A percentile compares a stretch with the other conserved stretches of the same genome.
phyloP scores from a whole-genome alignment of 2,113 vertebrate species.

The Cinclus cinclus region DNA sequence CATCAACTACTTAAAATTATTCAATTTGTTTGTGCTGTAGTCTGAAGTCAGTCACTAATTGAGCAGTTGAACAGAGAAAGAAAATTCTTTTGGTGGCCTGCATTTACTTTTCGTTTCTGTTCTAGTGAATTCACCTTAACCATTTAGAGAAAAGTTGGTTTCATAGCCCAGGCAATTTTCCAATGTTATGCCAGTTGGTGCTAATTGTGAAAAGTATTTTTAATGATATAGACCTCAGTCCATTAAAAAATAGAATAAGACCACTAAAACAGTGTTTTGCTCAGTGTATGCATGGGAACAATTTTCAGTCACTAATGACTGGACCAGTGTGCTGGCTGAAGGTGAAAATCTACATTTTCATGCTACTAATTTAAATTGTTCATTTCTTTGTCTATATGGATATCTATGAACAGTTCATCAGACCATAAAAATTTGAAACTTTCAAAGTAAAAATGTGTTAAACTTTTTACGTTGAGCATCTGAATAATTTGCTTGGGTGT shows the following conservation, averaged over 20 bases:
- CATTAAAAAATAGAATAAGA: not conserved
- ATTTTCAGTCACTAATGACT: slow-evolving; percentile 48
- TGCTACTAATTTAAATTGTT: not conserved
- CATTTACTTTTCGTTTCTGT: not conserved
- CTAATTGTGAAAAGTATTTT: not conserved
- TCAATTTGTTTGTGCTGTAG: not conserved
- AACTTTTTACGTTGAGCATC: not conserved
- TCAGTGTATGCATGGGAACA: slow-evolving; percentile 13
- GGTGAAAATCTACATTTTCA: not conserved
- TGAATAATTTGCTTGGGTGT: not conserved
- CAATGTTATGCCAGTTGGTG: not conserved
- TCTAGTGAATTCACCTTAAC: not conserved
- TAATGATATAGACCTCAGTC: not conserved
- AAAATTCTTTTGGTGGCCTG: not conserved
- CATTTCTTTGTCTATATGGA: not conserved
- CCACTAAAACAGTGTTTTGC: not conserved
- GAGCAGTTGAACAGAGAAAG: not conserved
- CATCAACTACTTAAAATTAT: not conserved
- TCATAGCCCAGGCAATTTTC: not conserved
- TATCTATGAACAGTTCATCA: not conserved
- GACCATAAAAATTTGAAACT: not conserved
- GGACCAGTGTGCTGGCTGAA: not conserved
- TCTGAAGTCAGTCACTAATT: not conserved
- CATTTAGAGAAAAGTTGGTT: not conserved
- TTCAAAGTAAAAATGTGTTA: not conserved